Percentiles rank a stretch among this genome's conserved stretches.
These are phyloP conservation scores for Saccopteryx bilineata DNA, from an alignment of 2,113 vertebrate species.

Conservation along the genomic window DNA sequence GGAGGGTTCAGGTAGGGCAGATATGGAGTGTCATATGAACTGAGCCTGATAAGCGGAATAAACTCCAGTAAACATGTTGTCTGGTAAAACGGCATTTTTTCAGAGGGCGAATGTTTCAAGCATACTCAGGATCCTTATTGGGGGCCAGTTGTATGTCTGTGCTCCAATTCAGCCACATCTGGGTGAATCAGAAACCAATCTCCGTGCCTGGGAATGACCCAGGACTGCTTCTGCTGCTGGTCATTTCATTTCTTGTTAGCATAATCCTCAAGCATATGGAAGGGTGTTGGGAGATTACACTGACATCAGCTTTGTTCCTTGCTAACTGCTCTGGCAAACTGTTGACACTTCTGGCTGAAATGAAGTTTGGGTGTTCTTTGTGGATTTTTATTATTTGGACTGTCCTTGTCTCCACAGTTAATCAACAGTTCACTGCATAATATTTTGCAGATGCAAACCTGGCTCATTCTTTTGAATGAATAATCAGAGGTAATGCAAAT, in stretches of 20 bases:
- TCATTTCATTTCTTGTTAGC: slow-evolving; percentile 70
- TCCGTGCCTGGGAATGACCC: neutral
- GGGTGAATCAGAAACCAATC: slow-evolving; percentile 68
- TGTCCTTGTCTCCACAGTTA: slow-evolving; percentile 69
- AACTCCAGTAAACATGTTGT: neutral
- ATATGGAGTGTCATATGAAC: neutral
- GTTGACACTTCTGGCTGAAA: slow-evolving; percentile 75
- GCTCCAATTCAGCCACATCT: slow-evolving; percentile 55
- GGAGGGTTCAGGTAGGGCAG: neutral
- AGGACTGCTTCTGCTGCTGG: neutral
- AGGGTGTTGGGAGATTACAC: slow-evolving; percentile 70
- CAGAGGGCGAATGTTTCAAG: slow-evolving; percentile 43
- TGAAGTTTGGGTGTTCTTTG: slow-evolving; percentile 64
- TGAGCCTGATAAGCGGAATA: neutral
- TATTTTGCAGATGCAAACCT: slow-evolving; percentile 8
- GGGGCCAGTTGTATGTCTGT: neutral
- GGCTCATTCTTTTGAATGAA: slow-evolving; percentile 55
- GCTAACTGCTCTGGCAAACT: slow-evolving; percentile 68
- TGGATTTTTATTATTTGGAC: slow-evolving; percentile 63
- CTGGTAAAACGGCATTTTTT: slow-evolving; percentile 23
- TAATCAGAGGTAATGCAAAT: slow-evolving; percentile 76
- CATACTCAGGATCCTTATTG: slow-evolving; percentile 4
- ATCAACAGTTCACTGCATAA: slow-evolving; percentile 63
- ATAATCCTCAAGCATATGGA: slow-evolving; percentile 65
- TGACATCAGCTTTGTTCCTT: slow-evolving; percentile 74